A percentile compares a stretch with the other conserved stretches of the same genome.
These are phyloP conservation scores for Teinopalpus imperialis DNA, from an alignment of 2,888 invertebrate species.

Conservation along the genomic window DNA sequence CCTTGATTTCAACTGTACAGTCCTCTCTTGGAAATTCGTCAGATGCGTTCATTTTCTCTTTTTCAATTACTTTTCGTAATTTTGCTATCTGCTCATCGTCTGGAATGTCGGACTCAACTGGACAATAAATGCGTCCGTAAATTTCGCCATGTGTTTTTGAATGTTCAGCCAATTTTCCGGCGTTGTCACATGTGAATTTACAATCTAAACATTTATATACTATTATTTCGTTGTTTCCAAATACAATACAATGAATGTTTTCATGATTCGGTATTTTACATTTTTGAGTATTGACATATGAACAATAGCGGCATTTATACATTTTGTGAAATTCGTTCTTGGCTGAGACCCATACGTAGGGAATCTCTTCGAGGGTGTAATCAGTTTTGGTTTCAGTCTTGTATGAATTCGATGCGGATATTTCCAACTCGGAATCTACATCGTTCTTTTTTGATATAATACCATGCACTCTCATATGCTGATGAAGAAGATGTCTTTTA, in stretches of 20 bases:
- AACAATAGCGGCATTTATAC: constrained; percentile 92
- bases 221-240: constrained; percentile 78
- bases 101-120: constrained; percentile 84
- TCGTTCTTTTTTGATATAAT: constrained; percentile 72
- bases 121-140: constrained; percentile 86
- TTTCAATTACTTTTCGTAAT: constrained; percentile 63
- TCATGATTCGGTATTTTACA: constrained; percentile 92
- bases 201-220: constrained; percentile 88
- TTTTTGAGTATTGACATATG: constrained; percentile 90
- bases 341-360: constrained; percentile 89
- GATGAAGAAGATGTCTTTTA: constrained; percentile 90
- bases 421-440: constrained; percentile 67
- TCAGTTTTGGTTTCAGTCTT: constrained; percentile 45
- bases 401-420: constrained; percentile 38
- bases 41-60: constrained; percentile 50
- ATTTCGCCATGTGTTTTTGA: constrained; percentile 88
- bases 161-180: constrained; percentile 86
- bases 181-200: constrained; percentile 89
- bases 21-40: constrained; percentile 53
- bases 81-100: constrained; percentile 85
- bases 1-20: constrained; percentile 43
- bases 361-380: constrained; percentile 82
- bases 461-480: constrained; percentile 90
- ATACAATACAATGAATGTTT: constrained; percentile 85
- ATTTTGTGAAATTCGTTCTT: constrained; percentile 89